Evolutionary conservation across 1,140 invertebrate species (phyloP).

Genomic region (Drosophila guanche): DNA sequence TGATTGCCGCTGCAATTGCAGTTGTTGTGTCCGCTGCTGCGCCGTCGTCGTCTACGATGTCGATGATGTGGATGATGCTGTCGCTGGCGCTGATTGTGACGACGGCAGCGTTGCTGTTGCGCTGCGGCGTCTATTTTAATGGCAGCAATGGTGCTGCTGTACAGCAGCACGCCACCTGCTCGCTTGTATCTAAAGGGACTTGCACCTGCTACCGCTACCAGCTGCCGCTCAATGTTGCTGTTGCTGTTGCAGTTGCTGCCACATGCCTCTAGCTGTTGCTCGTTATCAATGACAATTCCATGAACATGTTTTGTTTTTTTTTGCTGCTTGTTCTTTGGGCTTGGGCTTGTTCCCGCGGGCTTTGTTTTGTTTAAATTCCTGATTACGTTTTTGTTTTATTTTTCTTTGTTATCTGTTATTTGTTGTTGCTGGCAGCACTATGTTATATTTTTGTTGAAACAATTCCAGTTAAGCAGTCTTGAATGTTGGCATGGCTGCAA

Average conservation of each 20-base stretch:
- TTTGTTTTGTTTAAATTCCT: slow-evolving; percentile 44
- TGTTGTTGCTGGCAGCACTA: slow-evolving; percentile 51
- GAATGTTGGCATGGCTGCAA: slow-evolving; percentile 65
- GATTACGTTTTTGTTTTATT: slow-evolving; percentile 37
- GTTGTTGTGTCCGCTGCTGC: slow-evolving; percentile 17
- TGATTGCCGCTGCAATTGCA: background rate
- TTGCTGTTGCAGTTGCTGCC: slow-evolving; percentile 30
- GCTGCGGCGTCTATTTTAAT: slow-evolving; percentile 81
- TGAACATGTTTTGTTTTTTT: slow-evolving; percentile 56
- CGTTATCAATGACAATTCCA: slow-evolving; percentile 67
- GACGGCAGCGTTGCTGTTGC: slow-evolving; percentile 80
- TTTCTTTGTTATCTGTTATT: slow-evolving; percentile 19
- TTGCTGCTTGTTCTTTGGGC: slow-evolving; percentile 22
- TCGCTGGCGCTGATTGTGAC: slow-evolving; percentile 79
- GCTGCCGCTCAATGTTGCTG: slow-evolving; percentile 38
- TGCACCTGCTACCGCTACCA: slow-evolving; percentile 3
- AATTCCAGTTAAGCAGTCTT: slow-evolving; percentile 76
- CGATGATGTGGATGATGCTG: slow-evolving; percentile 76
- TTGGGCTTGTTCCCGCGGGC: slow-evolving; percentile 5
- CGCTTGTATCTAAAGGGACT: slow-evolving; percentile 5
- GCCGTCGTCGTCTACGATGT: slow-evolving; percentile 77
- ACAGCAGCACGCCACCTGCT: slow-evolving; percentile 72
- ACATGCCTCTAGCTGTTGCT: slow-evolving; percentile 43
- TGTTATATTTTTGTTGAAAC: slow-evolving; percentile 51
- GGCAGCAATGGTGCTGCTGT: slow-evolving; percentile 80